Evolutionary conservation across 1,140 invertebrate species (phyloP), one percentile per base, ranked within the genome.

Genomic region (Chironomus tepperi): DNA sequence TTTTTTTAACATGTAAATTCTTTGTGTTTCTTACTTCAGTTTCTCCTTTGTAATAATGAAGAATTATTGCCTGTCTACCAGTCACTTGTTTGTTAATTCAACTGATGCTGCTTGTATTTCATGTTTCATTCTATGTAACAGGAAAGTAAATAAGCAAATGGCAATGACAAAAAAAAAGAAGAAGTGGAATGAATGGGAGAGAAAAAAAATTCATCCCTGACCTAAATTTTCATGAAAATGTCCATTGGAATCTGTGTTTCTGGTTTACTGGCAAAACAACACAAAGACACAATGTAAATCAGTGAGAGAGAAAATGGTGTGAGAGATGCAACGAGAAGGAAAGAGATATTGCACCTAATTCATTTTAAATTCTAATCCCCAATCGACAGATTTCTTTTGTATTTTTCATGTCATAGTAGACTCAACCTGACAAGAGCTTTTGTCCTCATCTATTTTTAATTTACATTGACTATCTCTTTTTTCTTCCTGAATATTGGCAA

Each of bases 191-290:
- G 24, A n/a, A 34, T 34, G 24, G 24, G 24, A 34, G 24, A 34
- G 43, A 47, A 57, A 15, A 57, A 57, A 57, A 57, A 12, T 57
- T 57, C 47, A 57, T 57, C 47, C 47, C 47, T 57, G 47, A 57
- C 47, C 47, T 57, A 57, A 57, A 57, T 15, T n/a, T n/a, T 5
- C 47, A 57, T 57, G 12, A 10, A 47, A 10, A 9, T 47, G 43
- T 47, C 43, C 43, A 47, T 10, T 47, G 43, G 43, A 47, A 57
- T 57, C n/a, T 57, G 24, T 34, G 24, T 34, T 34, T 34, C 24
- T 34, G 24, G 24, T 34, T 34, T 34, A 34, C 24, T 34, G 24
- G 2, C 1, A 34, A 34, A 1, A 34, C 24, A 34, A 34, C 24
- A 34, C 24, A 34, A 34, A 34, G 24, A 34, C 24, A 34, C 24